Conservation (phyloP, 2,888 invertebrate species). For the Miltochrista miniata region DNA sequence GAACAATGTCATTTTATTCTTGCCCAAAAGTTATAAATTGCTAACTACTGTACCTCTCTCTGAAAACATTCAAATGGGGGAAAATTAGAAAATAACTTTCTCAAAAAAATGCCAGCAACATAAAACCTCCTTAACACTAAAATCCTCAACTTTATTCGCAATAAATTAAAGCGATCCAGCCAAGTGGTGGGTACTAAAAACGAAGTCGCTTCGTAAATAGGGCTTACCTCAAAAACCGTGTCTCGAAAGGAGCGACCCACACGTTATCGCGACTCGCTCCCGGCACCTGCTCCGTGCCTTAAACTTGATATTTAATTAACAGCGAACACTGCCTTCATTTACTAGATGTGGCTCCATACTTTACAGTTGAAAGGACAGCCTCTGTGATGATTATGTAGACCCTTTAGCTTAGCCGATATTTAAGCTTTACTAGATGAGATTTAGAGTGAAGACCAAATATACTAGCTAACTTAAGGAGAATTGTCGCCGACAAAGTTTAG, state of each 20-base stretch:
- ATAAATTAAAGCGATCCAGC: conserved; percentile 26
- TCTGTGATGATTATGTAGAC: too few relatives aligned
- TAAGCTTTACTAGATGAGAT: too few relatives aligned
- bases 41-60: too few relatives aligned
- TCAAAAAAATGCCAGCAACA: neutral
- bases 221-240: conserved; percentile 68
- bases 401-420: too few relatives aligned
- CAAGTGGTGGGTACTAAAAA: conserved; percentile 30
- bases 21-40: too few relatives aligned
- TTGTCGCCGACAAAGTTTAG: too few relatives aligned
- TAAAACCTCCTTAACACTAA: conserved; percentile 4
- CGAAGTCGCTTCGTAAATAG: conserved; percentile 56
- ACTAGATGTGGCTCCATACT: conserved; percentile 45
- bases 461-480: too few relatives aligned
- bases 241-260: conserved; percentile 57
- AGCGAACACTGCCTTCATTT: conserved; percentile 23
- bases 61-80: too few relatives aligned
- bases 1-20: too few relatives aligned
- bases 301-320: conserved; percentile 72
- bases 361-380: neutral
- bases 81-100: too few relatives aligned
- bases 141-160: conserved; percentile 10
- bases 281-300: conserved; percentile 68
- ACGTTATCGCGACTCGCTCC: conserved; percentile 60
- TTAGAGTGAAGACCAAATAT: too few relatives aligned